Base-by-base conservation (phyloP, 2,113 vertebrate species). In the Erinaceus europaeus region DNA sequence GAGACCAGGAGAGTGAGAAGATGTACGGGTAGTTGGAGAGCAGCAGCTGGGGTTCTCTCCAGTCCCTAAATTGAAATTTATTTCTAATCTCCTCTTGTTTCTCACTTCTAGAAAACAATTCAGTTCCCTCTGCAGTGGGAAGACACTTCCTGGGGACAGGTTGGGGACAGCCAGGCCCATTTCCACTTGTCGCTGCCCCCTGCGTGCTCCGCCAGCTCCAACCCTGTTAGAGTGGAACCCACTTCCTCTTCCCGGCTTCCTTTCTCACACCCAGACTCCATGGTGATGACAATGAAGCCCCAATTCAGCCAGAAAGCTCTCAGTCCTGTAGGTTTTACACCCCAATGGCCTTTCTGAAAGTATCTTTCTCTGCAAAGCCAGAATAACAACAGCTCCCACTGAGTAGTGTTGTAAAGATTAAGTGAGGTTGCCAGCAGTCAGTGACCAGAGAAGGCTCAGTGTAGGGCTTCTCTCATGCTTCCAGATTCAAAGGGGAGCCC, bases 61-160 rank as follows among this genome's bases (percentile, higher is more conserved):
- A 25, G 65, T 57, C 88, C 53, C 44, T 84, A 88, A 84, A 75
- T 48, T 72, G 86, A 89, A 93, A 94, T 90, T 76, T 62, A 50
- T 34, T 90, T 71, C 50, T 75, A 71, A 79, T 79, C 38, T 87
- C 64, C 81, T 84, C 69, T 78, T 82, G 81, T 76, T 90, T 91
- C 78, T 87, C 71, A 42, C 57, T 21, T 81, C 34, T 38, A 52
- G 81, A 72, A 92, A 93, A 72, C 75, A 89, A 82, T 86, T 74
- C 80, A 0, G 0, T 59, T 84, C 71, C 64, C 69, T 46, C 32
- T 17, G 74, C 67, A 42, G 73, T 50, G 10, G 52, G 29, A 65
- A 89, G 77, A 86, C 50, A 52, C 53, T 74, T 9, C 40, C 64
- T 32, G 67, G 48, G 84, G 78, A 32, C 42, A 59, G 15, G 9